A percentile compares a stretch with the other conserved stretches of the same genome.
Conservation (phyloP, 2,888 invertebrate genomes). For the Laothoe populi region DNA sequence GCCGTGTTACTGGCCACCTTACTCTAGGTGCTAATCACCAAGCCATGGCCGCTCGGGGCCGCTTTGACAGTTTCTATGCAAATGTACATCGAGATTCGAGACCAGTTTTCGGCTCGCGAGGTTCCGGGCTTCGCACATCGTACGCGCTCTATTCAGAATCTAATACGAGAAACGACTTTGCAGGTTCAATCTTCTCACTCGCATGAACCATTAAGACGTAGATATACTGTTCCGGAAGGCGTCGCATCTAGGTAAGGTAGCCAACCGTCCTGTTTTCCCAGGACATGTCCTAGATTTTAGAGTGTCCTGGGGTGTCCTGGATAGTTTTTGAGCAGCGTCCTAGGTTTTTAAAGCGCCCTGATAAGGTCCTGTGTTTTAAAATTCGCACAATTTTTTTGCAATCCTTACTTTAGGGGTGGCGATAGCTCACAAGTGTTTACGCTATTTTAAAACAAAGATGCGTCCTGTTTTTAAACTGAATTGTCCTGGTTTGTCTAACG, state of each 20-base stretch:
- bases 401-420: no score
- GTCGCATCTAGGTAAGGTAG: background rate
- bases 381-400: no score
- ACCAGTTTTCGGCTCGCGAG: constrained; percentile 77
- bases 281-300: no score
- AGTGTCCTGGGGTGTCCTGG: no score
- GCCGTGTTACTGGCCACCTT: constrained; percentile 42
- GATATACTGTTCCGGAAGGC: background rate
- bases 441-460: no score
- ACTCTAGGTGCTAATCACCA: constrained; percentile 74
- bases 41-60: constrained; percentile 65
- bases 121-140: constrained; percentile 75
- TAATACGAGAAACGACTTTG: constrained; percentile 56
- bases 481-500: no score
- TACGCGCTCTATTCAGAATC: constrained; percentile 68
- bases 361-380: no score
- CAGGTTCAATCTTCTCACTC: constrained; percentile 67
- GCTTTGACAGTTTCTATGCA: constrained; percentile 83
- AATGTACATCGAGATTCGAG: constrained; percentile 72
- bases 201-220: background rate
- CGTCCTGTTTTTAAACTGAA: no score
- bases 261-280: no score
- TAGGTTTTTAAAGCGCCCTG: no score
- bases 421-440: no score
- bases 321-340: no score